Base-by-base conservation (phyloP, 2,113 vertebrate genomes). In the Pitta sordida region DNA sequence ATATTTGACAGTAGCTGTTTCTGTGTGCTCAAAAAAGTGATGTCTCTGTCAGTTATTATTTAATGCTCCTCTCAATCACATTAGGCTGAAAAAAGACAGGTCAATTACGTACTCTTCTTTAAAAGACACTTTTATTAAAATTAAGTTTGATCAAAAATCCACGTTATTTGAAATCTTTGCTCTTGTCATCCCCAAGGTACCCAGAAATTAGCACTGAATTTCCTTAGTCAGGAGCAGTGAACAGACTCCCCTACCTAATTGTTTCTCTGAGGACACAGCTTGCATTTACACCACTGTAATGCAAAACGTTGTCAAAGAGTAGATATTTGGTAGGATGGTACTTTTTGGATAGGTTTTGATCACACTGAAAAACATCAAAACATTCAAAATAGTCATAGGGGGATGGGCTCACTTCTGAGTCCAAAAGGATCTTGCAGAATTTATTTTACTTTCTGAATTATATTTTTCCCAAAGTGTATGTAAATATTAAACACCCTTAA, bases 31-130 rank as follows among this genome's bases (percentile, higher is more conserved):
- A 24, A 77, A 76, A 76, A 87, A 73, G 85, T 80, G 58, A 94
- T 46, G 43, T 36, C 83, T 92, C 78, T 88, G 80, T 78, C 43
- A 14, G 78, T 92, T 83, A 89, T 93, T 94, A 88, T 88, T 96
- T 86, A 84, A 93, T 95, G 91, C 53, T 87, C 78, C 87, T 80
- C 91, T 90, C 85, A 90, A 83, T 88, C 93, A 91, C 87, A 90
- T 86, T 86, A 95, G 64, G 53, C 64, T 83, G 92, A 88, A 91
- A 79, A 91, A 95, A 95, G 91, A 74, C 86, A 95, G 89, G 87
- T 96, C 88, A 92, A 83, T 91, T 83, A 88, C 65, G 73, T 59
- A 85, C 75, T 65, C 64, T 85, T 89, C 74, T 87, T 81, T 32
- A 79, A 78, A 89, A 94, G 62, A 85, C 65, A 78, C 36, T 89